Evolutionary conservation across 1,140 invertebrate species (phyloP), one percentile per base, ranked within the genome.

Genomic region (Brachionus manjavacas): DNA sequence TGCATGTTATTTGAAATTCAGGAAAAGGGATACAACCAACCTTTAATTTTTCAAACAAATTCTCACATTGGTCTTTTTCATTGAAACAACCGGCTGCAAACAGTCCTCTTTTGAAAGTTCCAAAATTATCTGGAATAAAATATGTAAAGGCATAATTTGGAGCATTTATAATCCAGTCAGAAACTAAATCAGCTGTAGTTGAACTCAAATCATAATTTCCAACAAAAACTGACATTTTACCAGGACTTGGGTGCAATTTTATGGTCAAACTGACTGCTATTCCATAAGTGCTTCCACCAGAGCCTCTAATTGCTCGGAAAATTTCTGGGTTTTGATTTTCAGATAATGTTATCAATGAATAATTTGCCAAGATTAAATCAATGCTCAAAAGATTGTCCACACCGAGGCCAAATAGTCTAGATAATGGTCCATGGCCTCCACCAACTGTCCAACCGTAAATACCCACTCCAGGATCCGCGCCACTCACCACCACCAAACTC

Each of bases 251-350:
- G 68, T 87, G 86, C 0, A 87, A 84, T 39, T 83, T 84, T 78
- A 85, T 86, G 4, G 85, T 85, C 52, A 86, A 85, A 66, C 76
- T 66, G 3, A 85, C 80, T 3, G 86, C 84, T 14, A 87, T 84
- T 1, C 86, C 87, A 80, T 85, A 87, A 1, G 86, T 86, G 8
- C 86, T 86, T 16, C 86, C 86, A n/a, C 87, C 87, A 12, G 87
- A 87, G 7, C 87, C 87, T 64, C 85, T 20, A 8, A 88, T 20
- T 16, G 87, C 87, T 85, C 87, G 87, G 60, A 88, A 87, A 14
- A 88, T 79, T 16, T 86, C 85, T 23, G 85, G 23, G 49, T 87
- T 76, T 46, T 76, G 35, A 11, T 4, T 43, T 25, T 23, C 39
- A 4, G 35, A 43, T 4, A 46, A 2, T 46, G n/a, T 76, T 23